These are phyloP conservation scores for Cochlearius cochlearius DNA, from an alignment of 2,113 vertebrate genomes.

Conservation along the genomic window DNA sequence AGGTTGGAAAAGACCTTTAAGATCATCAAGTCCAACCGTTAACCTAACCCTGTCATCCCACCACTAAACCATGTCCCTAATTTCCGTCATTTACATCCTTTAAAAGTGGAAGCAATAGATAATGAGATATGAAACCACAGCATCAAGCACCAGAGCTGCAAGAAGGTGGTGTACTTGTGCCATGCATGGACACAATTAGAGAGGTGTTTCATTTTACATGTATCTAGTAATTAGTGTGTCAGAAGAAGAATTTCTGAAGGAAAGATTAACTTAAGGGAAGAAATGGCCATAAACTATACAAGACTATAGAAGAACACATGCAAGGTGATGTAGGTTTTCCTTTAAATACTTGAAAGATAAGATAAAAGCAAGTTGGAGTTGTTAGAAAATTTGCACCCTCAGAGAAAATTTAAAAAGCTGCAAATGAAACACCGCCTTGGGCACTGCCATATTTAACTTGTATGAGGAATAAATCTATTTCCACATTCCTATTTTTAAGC, in stretches of 20 bases:
- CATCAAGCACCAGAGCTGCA: background rate
- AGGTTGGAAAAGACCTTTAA: too few species aligned
- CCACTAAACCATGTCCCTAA: too few species aligned
- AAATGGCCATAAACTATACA: background rate
- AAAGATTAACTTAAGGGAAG: background rate
- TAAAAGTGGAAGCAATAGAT: background rate
- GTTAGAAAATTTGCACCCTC: background rate
- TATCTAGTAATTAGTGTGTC: background rate
- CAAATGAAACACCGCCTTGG: background rate
- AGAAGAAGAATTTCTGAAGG: background rate
- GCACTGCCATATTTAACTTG: background rate
- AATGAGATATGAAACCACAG: background rate
- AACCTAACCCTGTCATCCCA: too few species aligned
- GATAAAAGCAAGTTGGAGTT: background rate
- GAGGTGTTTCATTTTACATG: fast-evolving
- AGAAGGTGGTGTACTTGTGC: background rate
- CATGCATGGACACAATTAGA: background rate
- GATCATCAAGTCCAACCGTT: too few species aligned
- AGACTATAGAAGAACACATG: background rate
- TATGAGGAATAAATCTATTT: background rate
- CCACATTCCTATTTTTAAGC: background rate
- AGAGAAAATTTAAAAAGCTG: background rate
- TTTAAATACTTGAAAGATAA: background rate
- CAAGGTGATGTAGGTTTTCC: background rate
- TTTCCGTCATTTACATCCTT: background rate